A percentile compares a stretch with the other conserved stretches of the same genome.
phyloP scores from a whole-genome alignment of 2,797 vertebrate genomes.

The Tadarida brasiliensis region DNA sequence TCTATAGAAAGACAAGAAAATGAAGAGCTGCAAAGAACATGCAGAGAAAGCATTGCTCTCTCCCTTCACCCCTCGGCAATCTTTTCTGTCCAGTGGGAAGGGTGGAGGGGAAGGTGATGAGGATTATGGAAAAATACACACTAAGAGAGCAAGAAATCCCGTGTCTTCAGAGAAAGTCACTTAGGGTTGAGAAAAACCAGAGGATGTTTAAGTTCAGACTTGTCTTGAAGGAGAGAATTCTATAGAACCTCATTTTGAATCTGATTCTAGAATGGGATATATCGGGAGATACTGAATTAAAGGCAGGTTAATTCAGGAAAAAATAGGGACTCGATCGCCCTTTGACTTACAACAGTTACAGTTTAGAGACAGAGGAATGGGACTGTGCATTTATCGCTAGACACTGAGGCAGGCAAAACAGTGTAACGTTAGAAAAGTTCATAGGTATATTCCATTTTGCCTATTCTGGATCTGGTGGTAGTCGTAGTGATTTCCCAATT shows the following conservation, averaged over 20 bases:
- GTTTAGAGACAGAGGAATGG: background rate
- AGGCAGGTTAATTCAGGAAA: background rate
- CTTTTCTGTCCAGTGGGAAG: background rate
- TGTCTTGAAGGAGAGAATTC: constrained; percentile 26
- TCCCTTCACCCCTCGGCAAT: background rate
- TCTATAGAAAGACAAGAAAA: constrained; percentile 26
- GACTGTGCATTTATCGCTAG: background rate
- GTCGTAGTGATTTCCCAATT: background rate
- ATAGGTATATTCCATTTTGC: background rate
- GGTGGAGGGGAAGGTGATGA: background rate
- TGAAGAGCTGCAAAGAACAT: background rate
- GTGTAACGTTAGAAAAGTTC: background rate
- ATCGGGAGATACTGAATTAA: background rate
- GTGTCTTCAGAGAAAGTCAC: background rate
- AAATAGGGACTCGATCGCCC: background rate
- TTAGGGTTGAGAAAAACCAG: background rate
- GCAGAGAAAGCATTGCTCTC: background rate
- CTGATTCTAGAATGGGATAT: background rate
- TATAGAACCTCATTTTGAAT: background rate
- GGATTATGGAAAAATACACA: constrained; percentile 2
- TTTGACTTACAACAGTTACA: background rate
- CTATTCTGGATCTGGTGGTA: background rate
- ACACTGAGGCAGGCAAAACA: background rate
- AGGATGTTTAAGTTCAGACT: background rate
- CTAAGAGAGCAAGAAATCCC: background rate